Percentiles rank a stretch among this genome's conserved stretches.
Conservation (phyloP, 2,797 vertebrate species). For the Graptemys geographica region DNA sequence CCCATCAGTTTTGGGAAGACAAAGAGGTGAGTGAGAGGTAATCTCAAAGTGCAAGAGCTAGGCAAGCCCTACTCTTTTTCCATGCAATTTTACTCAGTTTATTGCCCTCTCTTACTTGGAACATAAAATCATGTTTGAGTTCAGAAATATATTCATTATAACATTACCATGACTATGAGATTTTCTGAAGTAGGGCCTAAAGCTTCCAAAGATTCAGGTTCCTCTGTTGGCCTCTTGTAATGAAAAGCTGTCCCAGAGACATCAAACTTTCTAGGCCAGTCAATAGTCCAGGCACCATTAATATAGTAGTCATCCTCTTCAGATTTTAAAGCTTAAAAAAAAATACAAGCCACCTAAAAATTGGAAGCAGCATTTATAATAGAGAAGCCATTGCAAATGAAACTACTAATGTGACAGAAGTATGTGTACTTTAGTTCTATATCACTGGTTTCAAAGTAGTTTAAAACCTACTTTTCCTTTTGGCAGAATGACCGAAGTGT, state of each 20-base stretch:
- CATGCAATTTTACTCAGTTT: background rate
- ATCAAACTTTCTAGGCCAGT: conserved; percentile 99
- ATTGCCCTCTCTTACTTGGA: background rate
- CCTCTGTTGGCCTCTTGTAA: conserved; percentile 95
- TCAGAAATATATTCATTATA: conserved; percentile 29
- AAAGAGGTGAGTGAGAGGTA: background rate
- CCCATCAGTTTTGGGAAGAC: background rate
- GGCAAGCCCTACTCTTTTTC: background rate
- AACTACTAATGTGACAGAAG: conserved; percentile 9
- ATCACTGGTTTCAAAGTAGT: background rate
- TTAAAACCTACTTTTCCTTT: background rate
- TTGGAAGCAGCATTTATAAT: conserved; percentile 72
- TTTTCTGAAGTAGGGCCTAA: conserved; percentile 94
- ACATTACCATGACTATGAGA: conserved; percentile 95
- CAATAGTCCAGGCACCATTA: conserved; percentile 99
- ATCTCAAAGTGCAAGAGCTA: background rate
- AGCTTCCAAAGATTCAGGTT: conserved; percentile 95
- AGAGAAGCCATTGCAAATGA: conserved; percentile 54
- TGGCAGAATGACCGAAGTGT: background rate
- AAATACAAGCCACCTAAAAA: conserved; percentile 76
- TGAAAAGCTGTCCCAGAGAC: conserved; percentile 95
- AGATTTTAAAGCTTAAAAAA: conserved; percentile 93
- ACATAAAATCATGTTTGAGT: background rate
- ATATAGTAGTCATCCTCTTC: conserved; percentile 97
- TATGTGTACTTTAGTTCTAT: background rate